Base-by-base conservation (phyloP, 53 echinoderm and acorn worm species). In the Antedon mediterranea region DNA sequence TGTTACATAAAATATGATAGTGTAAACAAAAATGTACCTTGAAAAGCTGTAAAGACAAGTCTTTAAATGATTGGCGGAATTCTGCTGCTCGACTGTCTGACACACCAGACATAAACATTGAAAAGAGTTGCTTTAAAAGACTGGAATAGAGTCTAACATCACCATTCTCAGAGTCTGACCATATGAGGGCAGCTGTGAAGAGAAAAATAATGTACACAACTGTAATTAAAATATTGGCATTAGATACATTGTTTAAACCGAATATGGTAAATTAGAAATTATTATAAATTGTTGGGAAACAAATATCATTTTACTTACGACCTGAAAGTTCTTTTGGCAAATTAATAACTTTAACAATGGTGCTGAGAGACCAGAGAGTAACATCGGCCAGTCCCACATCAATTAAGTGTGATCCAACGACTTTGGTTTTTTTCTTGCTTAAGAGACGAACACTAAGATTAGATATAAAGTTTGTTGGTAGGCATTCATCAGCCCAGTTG, bases 331-430 rank as follows among this genome's bases (percentile, higher is more conserved):
- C n/a, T 23, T 72, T 29, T 0, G 77, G 43, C 31, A 85, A 77
- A 18, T 76, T 41, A 42, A 85, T 43, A 28, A 41, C 72, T 31
- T 29, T 32, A 13, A 85, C 71, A 0, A 90, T 43, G 79, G 75
- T 84, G 28, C 82, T 82, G 28, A 90, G 74, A 76, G 81, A 78
- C 87, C 90, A 90, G 11, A 87, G 28, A 43, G 84, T 76, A 27
- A 71, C 71, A 2, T 84, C 84, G 0, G 87, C 79, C 32, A 87
- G 84, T 3, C 84, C 78, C 73, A 78, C 32, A 72, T 90, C 73
- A 71, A 90, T 74, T 20, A 73, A 78, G 78, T 81, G 81, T 29
- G 34, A 72, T 3, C 84, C 87, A 30, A 74, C 84, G 30, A 75
- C 78, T 14, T 78, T 77, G 31, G 33, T 79, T 77, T 87, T 90